These are phyloP conservation scores for Ryuthela nishihirai DNA, from an alignment of 2,888 invertebrate genomes.

Conservation along the genomic window DNA sequence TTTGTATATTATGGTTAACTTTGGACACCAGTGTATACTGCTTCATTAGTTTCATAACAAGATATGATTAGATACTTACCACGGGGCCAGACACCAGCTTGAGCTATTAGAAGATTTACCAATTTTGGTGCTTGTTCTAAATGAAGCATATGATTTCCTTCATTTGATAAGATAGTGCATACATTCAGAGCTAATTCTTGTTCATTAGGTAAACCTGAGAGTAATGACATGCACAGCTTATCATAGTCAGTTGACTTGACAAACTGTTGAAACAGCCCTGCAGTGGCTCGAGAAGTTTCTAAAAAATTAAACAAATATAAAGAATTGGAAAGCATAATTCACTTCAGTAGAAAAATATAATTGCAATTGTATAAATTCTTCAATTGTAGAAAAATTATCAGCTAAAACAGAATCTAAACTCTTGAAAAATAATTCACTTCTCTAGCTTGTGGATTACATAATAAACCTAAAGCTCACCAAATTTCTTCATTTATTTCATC, in stretches of 20 bases:
- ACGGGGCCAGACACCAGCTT: constrained; percentile 89
- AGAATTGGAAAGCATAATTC: constrained; percentile 1
- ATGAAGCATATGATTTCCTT: constrained; percentile 81
- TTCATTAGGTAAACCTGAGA: constrained; percentile 97
- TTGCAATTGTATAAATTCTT: background rate
- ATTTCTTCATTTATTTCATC: no score
- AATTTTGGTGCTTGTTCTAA: constrained; percentile 81
- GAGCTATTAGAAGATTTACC: constrained; percentile 82
- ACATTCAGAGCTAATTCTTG: constrained; percentile 98
- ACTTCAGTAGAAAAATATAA: background rate
- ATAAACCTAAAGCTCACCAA: no score
- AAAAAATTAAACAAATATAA: constrained; percentile 16
- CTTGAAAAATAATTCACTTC: background rate
- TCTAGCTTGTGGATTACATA: no score
- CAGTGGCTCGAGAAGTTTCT: constrained; percentile 57
- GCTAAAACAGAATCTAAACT: background rate
- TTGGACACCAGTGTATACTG: no score
- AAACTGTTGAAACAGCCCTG: constrained; percentile 64
- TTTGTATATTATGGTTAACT: no score
- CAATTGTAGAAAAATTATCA: background rate
- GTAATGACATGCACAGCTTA: constrained; percentile 79
- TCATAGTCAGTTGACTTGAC: constrained; percentile 64
- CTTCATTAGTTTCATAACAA: no score
- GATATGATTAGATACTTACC: constrained; percentile 54
- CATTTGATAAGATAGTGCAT: constrained; percentile 90